Evolutionary conservation across 2,888 invertebrate genomes (phyloP), one percentile per base, ranked within the genome.

Genomic region (Synergus japonicus): DNA sequence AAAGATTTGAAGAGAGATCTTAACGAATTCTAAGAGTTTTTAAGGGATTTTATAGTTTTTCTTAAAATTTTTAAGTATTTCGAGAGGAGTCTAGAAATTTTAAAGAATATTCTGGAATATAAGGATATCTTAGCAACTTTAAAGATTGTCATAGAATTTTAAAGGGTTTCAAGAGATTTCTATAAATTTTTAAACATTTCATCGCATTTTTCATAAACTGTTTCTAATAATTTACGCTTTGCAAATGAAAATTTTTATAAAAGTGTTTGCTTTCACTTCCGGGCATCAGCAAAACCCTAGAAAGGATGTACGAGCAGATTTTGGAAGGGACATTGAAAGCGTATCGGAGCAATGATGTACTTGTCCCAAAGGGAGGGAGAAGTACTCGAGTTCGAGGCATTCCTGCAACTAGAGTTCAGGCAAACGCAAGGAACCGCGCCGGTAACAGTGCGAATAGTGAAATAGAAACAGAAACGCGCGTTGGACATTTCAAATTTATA

Each of bases 361-460:
- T 54, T 54, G 8, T 15, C n/a, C n/a, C 66, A 18, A 54, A 76
- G 79, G 77, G 85, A 80, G 85, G 86, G 85, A 84, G 83, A 76
- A 69, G 79, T 80, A 76, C 78, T 43, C 73, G 76, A 73, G 22
- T 63, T 78, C 78, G 66, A 78, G 66, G 69, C 58, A 76, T 69
- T 18, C 80, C 78, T 80, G 69, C 63, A 76, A 78, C 78, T 49
- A 73, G 76, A 80, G 82, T 66, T 85, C 80, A 81, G 77, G 67
- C 65, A 69, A 66, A 80, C 83, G 85, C 82, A 81, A 84, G 83
- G 81, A 82, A 85, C 78, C 79, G 79, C 67, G 79, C 84, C 83
- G 85, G 83, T 85, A 81, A 77, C 83, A 86, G 83, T 86, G 77
- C 80, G 77, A 78, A 76, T 79, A 78, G 83, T 79, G 82, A 85